A percentile compares a stretch with the other conserved stretches of the same genome.
phyloP scores from a whole-genome alignment of 1,140 invertebrate species.

The Drosophila repleta region DNA sequence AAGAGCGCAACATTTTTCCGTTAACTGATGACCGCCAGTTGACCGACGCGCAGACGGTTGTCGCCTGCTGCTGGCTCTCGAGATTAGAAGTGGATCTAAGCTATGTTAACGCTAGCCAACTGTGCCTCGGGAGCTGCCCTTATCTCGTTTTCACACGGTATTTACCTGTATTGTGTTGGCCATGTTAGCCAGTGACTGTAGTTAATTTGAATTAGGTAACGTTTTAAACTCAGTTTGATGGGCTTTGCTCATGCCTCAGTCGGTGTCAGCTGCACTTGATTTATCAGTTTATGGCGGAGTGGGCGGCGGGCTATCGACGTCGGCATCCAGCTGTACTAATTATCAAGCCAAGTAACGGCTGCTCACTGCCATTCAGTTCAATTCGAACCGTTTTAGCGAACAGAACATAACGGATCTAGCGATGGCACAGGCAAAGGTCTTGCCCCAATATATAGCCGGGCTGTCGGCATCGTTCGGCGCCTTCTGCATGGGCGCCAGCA shows the following conservation, averaged over 20 bases:
- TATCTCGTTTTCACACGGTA: conserved; percentile 22
- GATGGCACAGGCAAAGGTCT: conserved; percentile 55
- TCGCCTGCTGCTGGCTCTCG: neutral
- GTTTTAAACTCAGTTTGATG: neutral
- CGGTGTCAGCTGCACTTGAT: conserved; percentile 26
- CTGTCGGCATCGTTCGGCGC: conserved; percentile 86
- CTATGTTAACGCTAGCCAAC: conserved; percentile 6
- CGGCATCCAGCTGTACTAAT: conserved; percentile 35
- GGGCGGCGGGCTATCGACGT: neutral
- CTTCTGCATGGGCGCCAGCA: conserved; percentile 86
- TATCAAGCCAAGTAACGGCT: conserved; percentile 50
- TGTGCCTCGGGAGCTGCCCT: neutral
- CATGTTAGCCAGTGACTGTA: neutral
- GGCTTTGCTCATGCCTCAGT: neutral
- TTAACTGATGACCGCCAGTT: conserved; percentile 29
- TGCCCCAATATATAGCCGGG: conserved; percentile 70
- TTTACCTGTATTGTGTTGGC: conserved; percentile 3
- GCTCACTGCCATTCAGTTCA: conserved; percentile 47
- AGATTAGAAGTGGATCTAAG: conserved; percentile 27
- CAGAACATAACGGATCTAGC: neutral
- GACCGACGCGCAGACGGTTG: conserved; percentile 18
- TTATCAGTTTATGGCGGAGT: conserved; percentile 25
- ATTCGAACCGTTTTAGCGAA: conserved; percentile 22
- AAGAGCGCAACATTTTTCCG: neutral
- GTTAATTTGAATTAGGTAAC: neutral